Base-by-base conservation (phyloP, 2,113 vertebrate genomes). In the Percina caprodes region DNA sequence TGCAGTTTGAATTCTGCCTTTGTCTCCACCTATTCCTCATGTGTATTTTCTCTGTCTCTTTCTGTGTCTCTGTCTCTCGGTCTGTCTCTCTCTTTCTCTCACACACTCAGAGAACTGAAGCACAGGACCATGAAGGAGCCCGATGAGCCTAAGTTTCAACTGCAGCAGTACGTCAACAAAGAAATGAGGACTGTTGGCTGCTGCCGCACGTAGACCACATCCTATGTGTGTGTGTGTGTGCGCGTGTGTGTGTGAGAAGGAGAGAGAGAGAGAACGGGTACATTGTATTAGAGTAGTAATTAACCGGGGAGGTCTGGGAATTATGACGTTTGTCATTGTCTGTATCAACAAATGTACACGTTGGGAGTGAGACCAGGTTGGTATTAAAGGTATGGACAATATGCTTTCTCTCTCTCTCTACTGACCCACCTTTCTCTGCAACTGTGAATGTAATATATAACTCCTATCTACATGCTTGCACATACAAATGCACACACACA, bases 111-210 rank as follows among this genome's bases (percentile, higher is more conserved):
- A 92, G 98, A 99, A 68, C 82, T 99, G 94, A 99, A 97, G 91
- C 97, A 99, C 94, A 94, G 97, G 83, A 94, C 94, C 87, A 95
- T 93, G 93, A 97, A 96, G 89, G 91, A 95, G 71, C 94, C 96
- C 14, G 95, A 95, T 0, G 96, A 98, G 89, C 95, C 97, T 16
- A 96, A 91, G 92, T 99, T 99, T 89, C 96, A 95, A 91, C 96
- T 99, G 77, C 97, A 99, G 0, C 96, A 99, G 86, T 99, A 97
- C 0, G 94, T 99, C 55, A 95, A 95, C 94, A 96, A 95, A 88
- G 97, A 98, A 85, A 96, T 96, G 89, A 96, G 91, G 79, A 95
- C 95, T 5, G 88, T 90, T 0, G 95, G 96, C 60, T 99, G 98
- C 95, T 99, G 98, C 93, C 92, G 91, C 56, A 94, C 94, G 48